Evolutionary conservation across 1,140 invertebrate species (phyloP).

Genomic region (Leptinotarsa texana): DNA sequence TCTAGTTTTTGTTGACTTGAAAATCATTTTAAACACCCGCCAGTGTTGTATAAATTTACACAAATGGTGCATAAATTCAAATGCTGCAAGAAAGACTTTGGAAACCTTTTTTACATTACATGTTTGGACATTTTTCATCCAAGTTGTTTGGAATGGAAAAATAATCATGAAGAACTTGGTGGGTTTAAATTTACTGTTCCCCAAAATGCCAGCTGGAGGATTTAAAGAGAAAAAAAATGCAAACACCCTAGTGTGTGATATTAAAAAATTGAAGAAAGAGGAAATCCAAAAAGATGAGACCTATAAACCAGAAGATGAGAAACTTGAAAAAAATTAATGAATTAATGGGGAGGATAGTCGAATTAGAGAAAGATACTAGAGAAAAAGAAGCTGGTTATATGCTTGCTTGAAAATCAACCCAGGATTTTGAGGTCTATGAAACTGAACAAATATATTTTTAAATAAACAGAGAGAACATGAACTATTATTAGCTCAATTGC

Average conservation of each 20-base stretch:
- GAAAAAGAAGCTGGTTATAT: no score
- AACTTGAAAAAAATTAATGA: neutral
- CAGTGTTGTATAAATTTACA: neutral
- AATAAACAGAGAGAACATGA: neutral
- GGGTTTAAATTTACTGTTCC: neutral
- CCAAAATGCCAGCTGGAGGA: neutral
- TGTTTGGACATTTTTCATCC: neutral
- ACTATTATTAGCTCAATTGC: neutral
- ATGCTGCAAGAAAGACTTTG: neutral
- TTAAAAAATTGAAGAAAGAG: neutral
- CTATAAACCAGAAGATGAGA: neutral
- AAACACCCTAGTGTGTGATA: neutral
- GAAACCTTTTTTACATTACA: neutral
- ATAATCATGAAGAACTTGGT: neutral
- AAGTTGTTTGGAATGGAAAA: neutral
- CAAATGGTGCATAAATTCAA: neutral
- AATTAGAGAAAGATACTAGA: neutral
- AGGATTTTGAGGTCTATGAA: conserved; percentile 7
- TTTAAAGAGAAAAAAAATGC: neutral
- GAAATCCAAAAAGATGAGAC: neutral
- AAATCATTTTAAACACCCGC: neutral
- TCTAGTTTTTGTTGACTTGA: neutral
- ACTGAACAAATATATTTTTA: conserved; percentile 8
- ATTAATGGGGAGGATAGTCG: neutral
- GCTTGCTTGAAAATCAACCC: neutral